These are phyloP conservation scores for Zaprionus capensis DNA, from an alignment of 1,140 invertebrate genomes.

Conservation along the genomic window DNA sequence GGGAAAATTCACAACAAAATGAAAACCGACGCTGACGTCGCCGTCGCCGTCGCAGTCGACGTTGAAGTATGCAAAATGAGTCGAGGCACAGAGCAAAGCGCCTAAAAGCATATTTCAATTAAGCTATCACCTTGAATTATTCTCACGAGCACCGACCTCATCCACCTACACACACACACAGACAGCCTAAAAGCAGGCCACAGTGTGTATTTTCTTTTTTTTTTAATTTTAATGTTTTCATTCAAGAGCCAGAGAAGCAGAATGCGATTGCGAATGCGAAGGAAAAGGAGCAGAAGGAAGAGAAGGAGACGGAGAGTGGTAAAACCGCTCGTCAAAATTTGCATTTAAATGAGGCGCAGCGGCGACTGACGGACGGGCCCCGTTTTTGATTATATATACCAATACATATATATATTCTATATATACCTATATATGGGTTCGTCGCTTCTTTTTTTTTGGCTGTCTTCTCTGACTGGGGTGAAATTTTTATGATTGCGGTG, in stretches of 20 bases:
- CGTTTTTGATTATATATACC: slow-evolving; percentile 21
- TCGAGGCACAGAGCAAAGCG: slow-evolving; percentile 61
- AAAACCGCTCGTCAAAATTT: slow-evolving; percentile 83
- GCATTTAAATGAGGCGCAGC: slow-evolving; percentile 82
- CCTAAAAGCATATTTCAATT: slow-evolving; percentile 84
- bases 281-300: not conserved
- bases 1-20: slow-evolving; percentile 66
- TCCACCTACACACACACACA: slow-evolving; percentile 34
- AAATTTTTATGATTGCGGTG: slow-evolving; percentile 83
- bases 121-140: slow-evolving; percentile 84
- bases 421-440: slow-evolving; percentile 4
- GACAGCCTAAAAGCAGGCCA: slow-evolving; percentile 61
- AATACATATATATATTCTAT: slow-evolving; percentile 6
- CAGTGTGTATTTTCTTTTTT: slow-evolving; percentile 52
- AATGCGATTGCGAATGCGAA: slow-evolving; percentile 21
- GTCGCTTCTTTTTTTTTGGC: slow-evolving; percentile 20
- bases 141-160: slow-evolving; percentile 71
- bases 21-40: slow-evolving; percentile 35
- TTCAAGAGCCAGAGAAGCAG: slow-evolving; percentile 57
- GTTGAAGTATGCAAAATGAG: slow-evolving; percentile 70
- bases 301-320: slow-evolving; percentile 54
- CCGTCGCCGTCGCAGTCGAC: slow-evolving; percentile 12
- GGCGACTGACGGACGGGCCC: slow-evolving; percentile 71
- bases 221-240: slow-evolving; percentile 83
- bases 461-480: slow-evolving; percentile 32